Evolutionary conservation across 37 sponge, comb jelly and placozoan genomes (phyloP).

Genomic region (Ephydatia muelleri): DNA sequence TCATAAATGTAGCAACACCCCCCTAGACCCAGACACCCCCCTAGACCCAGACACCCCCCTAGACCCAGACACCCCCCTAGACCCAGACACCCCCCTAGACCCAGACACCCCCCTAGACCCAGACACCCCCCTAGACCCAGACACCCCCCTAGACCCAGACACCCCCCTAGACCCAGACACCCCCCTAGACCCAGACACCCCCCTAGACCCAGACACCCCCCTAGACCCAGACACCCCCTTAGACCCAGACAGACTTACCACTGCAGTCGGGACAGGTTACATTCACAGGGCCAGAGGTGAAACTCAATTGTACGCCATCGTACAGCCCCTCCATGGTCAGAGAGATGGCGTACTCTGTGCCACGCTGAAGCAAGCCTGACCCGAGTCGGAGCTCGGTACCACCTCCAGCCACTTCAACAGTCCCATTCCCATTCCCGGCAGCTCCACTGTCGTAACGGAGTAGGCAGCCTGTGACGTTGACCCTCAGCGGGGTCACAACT

Average conservation of each 20-base stretch:
- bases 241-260: neutral
- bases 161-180: too few relatives aligned
- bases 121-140: too few relatives aligned
- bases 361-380: neutral
- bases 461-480: neutral
- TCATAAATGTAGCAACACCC: too few relatives aligned
- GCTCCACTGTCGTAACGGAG: neutral
- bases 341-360: neutral
- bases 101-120: too few relatives aligned
- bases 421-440: neutral
- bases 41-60: too few relatives aligned
- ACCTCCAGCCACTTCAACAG: neutral
- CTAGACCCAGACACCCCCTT: too few relatives aligned
- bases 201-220: too few relatives aligned
- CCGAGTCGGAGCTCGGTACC: neutral
- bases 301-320: neutral
- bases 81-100: too few relatives aligned
- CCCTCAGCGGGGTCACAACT: neutral
- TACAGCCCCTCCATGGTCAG: neutral
- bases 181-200: too few relatives aligned
- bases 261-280: neutral
- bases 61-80: too few relatives aligned
- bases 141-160: too few relatives aligned
- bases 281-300: neutral
- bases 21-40: too few relatives aligned